Evolutionary conservation across 2,888 invertebrate species (phyloP), one percentile per base, ranked within the genome.

Genomic region (Rhingia rostrata): DNA sequence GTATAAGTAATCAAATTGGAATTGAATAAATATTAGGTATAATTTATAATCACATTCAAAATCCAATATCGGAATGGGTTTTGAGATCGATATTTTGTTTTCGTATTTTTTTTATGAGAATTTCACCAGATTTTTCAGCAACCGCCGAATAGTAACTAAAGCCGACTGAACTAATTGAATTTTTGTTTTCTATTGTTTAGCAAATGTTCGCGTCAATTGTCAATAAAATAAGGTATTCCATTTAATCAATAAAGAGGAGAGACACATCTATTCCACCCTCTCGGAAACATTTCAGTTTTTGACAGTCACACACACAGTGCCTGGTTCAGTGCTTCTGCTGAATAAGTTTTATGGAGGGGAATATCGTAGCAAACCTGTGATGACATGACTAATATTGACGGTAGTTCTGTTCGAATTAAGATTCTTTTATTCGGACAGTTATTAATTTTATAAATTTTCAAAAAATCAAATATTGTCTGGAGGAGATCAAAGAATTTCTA

Each of bases 181-280:
- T 75, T 72, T 79, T 79, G 56, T 72, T 64, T 84, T 45, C 69
- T 75, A 79, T 75, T 74, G 70, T 70, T 75, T 56, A 66, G 56
- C 47, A 54, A 66, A 72, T 75, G 41, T 66, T 56, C 41, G 84
- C 60, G 69, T 74, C 69, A 67, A 77, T 70, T 70, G 74, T 74
- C 64, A 84, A 84, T 79, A 79, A 63, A 56, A 83, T 66, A 64
- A 69, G 12, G 39, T 54, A 51, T 74, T 58, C 41, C 22, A 56
- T 60, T 79, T 43, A 84, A 84, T 84, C 84, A 84, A 84, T 84
- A 84, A 80, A 75, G 74, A 79, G 79, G 70, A 79, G 74, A 84
- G 74, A 39, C 73, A 80, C 60, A 75, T 49, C 73, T 60, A 49
- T 41, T 69, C 22, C 53, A 61, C 72, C 72, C 60, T 60, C 69